phyloP scores from a whole-genome alignment of 2,797 vertebrate species.

The Neoniphon sammara region DNA sequence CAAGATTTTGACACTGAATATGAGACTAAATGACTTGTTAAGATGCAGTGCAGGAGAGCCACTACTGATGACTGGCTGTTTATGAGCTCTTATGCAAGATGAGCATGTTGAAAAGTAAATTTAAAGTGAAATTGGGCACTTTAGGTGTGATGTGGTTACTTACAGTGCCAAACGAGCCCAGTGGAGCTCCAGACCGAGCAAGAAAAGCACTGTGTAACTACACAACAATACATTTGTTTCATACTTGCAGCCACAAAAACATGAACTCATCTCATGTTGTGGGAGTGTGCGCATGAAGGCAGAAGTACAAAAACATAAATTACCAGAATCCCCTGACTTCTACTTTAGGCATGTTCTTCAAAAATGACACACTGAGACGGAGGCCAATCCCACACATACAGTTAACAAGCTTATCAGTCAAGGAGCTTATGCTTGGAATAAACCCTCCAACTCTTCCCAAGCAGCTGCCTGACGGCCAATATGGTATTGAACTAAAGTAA shows the following conservation, averaged over 20 bases:
- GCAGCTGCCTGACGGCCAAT: constrained; percentile 37
- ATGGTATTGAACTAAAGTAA: constrained; percentile 43
- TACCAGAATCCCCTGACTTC: constrained; percentile 30
- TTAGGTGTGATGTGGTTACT: constrained; percentile 7
- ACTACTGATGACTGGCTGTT: constrained; percentile 17
- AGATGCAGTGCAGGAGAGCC: not conserved
- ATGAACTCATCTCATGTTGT: constrained; percentile 10
- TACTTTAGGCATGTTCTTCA: constrained; percentile 36
- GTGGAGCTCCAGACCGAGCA: not conserved
- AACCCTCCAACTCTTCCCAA: constrained; percentile 52
- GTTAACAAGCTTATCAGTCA: constrained; percentile 66
- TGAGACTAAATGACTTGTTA: no score
- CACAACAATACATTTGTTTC: constrained; percentile 4
- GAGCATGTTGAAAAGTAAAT: not conserved
- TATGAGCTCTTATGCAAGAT: constrained; percentile 24
- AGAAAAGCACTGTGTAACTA: not conserved
- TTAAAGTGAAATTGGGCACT: constrained; percentile 8
- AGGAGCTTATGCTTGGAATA: constrained; percentile 46
- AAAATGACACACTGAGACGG: constrained; percentile 12
- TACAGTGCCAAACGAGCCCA: constrained; percentile 7
- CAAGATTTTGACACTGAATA: no score
- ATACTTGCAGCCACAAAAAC: constrained; percentile 36
- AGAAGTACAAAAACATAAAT: constrained; percentile 30
- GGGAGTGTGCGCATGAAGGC: not conserved
- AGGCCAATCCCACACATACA: constrained; percentile 38